phyloP scores from a whole-genome alignment of 2,888 invertebrate species.

The Catotricha subobsoleta region DNA sequence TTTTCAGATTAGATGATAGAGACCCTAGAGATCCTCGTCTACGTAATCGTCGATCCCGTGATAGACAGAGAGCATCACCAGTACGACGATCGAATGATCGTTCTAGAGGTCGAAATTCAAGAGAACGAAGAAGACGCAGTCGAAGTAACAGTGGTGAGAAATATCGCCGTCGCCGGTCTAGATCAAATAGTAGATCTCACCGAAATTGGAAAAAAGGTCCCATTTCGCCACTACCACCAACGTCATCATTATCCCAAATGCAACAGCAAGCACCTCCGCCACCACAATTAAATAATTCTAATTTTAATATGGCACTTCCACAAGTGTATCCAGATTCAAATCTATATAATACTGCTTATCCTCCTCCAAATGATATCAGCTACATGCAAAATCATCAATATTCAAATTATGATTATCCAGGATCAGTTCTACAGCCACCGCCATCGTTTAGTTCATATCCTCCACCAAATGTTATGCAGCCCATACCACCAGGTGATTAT shows the following conservation, averaged over 20 bases:
- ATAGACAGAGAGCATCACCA: background rate
- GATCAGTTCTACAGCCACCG: background rate
- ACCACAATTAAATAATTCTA: background rate
- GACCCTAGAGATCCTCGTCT: background rate
- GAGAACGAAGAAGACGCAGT: conserved; percentile 9
- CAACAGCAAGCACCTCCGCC: background rate
- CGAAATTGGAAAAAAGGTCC: background rate
- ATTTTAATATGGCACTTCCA: conserved; percentile 1
- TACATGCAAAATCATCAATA: background rate
- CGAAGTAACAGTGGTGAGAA: conserved; percentile 9
- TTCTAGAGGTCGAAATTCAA: conserved; percentile 10
- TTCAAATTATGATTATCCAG: background rate
- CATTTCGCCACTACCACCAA: background rate
- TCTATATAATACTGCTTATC: background rate
- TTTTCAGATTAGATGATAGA: background rate
- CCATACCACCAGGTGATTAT: conserved; percentile 2
- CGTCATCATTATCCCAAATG: too few relatives aligned
- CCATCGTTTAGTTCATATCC: conserved; percentile 1
- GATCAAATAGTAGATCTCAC: background rate
- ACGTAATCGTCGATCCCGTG: background rate
- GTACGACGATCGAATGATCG: conserved; percentile 13
- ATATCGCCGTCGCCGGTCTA: conserved; percentile 4
- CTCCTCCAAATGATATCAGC: background rate
- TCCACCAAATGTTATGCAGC: background rate
- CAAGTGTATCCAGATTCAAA: background rate